Conservation (phyloP, 2,888 invertebrate genomes). For the Arrhopalites spinosus region DNA sequence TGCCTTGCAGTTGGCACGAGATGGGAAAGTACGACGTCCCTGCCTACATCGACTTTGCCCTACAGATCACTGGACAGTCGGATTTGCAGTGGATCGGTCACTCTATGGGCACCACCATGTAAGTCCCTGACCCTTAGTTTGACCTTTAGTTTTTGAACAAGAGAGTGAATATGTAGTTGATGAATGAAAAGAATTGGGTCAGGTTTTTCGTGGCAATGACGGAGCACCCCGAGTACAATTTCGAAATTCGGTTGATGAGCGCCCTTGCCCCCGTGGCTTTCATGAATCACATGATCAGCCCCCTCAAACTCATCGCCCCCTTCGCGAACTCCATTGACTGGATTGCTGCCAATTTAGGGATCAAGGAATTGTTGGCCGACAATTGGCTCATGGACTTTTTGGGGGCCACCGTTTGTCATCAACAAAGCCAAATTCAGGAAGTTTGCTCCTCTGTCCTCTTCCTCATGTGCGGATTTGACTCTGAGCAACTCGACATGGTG, state of each 20-base stretch:
- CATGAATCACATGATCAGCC: slow-evolving; percentile 58
- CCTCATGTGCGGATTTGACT: slow-evolving; percentile 65
- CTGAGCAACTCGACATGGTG: slow-evolving; percentile 61
- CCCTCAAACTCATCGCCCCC: slow-evolving; percentile 53
- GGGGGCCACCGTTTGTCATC: slow-evolving; percentile 65
- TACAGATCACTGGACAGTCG: slow-evolving; percentile 58
- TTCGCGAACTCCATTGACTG: slow-evolving; percentile 58
- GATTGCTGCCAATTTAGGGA: slow-evolving; percentile 62
- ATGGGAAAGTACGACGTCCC: slow-evolving; percentile 63
- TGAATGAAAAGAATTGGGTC: too few relatives aligned
- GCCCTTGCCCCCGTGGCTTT: slow-evolving; percentile 50
- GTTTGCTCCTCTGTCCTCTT: slow-evolving; percentile 72
- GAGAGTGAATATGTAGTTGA: too few relatives aligned
- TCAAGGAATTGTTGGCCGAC: slow-evolving; percentile 71
- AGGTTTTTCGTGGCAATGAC: slow-evolving; percentile 52
- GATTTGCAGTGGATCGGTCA: slow-evolving; percentile 53
- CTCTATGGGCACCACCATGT: slow-evolving; percentile 59
- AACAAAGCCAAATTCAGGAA: slow-evolving; percentile 64
- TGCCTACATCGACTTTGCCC: slow-evolving; percentile 61
- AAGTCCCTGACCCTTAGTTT: too few relatives aligned
- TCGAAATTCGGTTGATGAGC: slow-evolving; percentile 51
- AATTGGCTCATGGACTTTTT: slow-evolving; percentile 63
- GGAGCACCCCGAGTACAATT: slow-evolving; percentile 56
- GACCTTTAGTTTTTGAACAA: too few relatives aligned
- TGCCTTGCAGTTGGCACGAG: slow-evolving; percentile 61